These are phyloP conservation scores for Elegia similella DNA, from an alignment of 2,888 invertebrate species.

Conservation along the genomic window DNA sequence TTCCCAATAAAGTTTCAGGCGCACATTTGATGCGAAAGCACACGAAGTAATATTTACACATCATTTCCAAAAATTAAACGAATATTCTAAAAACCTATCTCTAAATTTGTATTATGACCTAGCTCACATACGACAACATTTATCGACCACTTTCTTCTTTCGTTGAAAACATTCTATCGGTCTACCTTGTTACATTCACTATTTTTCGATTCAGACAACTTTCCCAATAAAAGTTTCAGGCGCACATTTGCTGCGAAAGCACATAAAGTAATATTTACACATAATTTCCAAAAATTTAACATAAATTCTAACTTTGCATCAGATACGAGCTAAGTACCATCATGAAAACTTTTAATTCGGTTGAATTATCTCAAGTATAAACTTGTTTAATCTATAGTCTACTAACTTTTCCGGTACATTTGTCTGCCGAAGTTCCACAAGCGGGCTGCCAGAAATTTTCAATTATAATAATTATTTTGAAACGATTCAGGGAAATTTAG, in stretches of 20 bases:
- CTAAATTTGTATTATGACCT: too few species aligned
- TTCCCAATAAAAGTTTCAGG: too few species aligned
- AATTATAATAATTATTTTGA: background rate
- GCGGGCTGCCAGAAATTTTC: background rate
- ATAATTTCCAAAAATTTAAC: background rate
- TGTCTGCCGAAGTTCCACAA: background rate
- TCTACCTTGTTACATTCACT: too few species aligned
- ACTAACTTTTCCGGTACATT: background rate
- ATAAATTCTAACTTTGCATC: background rate
- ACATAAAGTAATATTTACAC: background rate
- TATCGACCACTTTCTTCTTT: too few species aligned
- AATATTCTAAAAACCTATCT: too few species aligned
- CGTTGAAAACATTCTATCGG: too few species aligned
- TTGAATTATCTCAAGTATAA: background rate
- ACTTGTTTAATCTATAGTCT: background rate
- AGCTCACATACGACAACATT: too few species aligned
- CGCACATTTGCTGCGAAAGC: background rate
- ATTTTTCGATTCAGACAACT: too few species aligned
- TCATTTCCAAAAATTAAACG: too few species aligned
- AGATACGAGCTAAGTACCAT: background rate
- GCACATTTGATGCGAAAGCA: too few species aligned
- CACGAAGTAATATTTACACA: too few species aligned
- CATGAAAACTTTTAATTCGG: background rate
- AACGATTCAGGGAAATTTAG: background rate
- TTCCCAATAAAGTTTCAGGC: too few species aligned